These are phyloP conservation scores for Mythimna loreyi DNA, from an alignment of 2,888 invertebrate species.

Conservation along the genomic window DNA sequence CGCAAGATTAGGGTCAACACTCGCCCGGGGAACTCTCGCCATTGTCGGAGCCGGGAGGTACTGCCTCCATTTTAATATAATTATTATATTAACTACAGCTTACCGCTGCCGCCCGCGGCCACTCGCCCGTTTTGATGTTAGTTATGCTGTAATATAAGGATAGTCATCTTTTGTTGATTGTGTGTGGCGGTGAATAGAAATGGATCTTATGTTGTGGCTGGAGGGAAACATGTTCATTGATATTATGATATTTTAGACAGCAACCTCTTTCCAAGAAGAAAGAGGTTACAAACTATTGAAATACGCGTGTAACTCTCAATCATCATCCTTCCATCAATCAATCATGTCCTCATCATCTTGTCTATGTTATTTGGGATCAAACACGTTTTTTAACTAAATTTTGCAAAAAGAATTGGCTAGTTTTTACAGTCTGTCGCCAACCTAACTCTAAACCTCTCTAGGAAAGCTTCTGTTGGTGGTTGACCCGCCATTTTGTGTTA, in stretches of 20 bases:
- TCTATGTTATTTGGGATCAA: too few relatives aligned
- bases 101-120: conserved; percentile 50
- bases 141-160: conserved; percentile 51
- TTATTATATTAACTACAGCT: conserved; percentile 64
- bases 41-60: conserved; percentile 69
- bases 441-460: too few relatives aligned
- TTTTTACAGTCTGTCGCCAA: too few relatives aligned
- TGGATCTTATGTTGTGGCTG: conserved; percentile 1
- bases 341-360: too few relatives aligned
- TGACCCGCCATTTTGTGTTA: too few relatives aligned
- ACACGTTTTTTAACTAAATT: too few relatives aligned
- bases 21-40: conserved; percentile 68
- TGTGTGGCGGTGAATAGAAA: conserved; percentile 5
- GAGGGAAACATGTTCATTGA: background rate
- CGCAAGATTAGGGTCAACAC: conserved; percentile 80
- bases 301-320: too few relatives aligned
- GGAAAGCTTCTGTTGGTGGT: too few relatives aligned
- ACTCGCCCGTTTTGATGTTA: conserved; percentile 54
- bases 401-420: too few relatives aligned
- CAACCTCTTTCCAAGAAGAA: too few relatives aligned
- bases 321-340: too few relatives aligned
- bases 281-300: background rate
- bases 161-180: conserved; percentile 43
- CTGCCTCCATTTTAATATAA: conserved; percentile 74
- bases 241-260: background rate